Evolutionary conservation across 2,888 invertebrate species (phyloP).

Genomic region (Coenonympha arcania): DNA sequence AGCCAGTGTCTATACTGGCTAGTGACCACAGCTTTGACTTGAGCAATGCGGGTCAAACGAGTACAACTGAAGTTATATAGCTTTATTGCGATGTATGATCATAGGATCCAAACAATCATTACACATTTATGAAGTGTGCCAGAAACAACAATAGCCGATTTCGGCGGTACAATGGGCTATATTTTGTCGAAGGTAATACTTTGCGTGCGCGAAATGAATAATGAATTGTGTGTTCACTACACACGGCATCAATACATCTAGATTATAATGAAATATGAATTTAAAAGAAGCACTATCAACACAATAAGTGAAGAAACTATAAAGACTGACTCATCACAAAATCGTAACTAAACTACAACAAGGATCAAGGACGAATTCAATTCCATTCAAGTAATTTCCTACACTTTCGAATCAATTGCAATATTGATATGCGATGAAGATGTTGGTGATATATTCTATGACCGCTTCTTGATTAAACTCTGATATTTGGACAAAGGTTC

Average conservation of each 20-base stretch:
- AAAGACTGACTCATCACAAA: no score
- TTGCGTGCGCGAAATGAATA: constrained; percentile 17
- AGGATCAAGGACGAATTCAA: no score
- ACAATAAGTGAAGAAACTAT: no score
- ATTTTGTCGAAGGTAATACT: constrained; percentile 12
- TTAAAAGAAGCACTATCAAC: neutral
- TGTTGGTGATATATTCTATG: no score
- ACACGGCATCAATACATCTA: constrained; percentile 1
- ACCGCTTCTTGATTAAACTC: no score
- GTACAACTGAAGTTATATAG: constrained; percentile 1
- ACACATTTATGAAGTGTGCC: constrained; percentile 11
- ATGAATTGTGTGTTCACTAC: constrained; percentile 5
- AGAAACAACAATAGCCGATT: constrained; percentile 16
- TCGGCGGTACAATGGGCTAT: constrained; percentile 18
- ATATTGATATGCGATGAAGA: no score
- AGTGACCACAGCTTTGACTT: no score
- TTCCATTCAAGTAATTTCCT: no score
- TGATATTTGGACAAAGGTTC: no score
- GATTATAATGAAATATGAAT: constrained; percentile 1
- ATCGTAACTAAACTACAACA: no score
- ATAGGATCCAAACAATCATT: constrained; percentile 5
- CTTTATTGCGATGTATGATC: neutral
- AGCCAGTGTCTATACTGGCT: neutral
- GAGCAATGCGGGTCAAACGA: constrained; percentile 1
- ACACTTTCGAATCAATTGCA: no score